phyloP scores from a whole-genome alignment of 2,888 invertebrate species.

The Drosophila tanythrix region DNA sequence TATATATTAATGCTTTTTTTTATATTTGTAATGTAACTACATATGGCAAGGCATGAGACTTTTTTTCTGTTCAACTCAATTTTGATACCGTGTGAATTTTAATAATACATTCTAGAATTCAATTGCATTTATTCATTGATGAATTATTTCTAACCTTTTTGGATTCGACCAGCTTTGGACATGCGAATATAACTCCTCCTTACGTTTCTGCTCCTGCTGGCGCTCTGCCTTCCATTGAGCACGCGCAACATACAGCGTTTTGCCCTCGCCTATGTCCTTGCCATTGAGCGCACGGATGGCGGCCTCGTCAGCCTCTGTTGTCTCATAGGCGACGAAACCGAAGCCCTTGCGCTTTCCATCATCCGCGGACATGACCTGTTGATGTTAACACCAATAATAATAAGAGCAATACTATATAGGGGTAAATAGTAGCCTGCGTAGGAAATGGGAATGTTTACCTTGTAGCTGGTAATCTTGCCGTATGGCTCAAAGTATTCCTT shows the following conservation, averaged over 20 bases:
- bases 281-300: constrained; percentile 97
- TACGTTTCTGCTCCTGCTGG: constrained; percentile 97
- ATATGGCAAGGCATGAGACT: constrained; percentile 47
- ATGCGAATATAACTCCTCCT: constrained; percentile 88
- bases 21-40: constrained; percentile 26
- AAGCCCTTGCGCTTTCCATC: constrained; percentile 98
- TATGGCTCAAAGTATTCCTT: constrained; percentile 96
- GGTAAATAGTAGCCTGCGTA: neutral
- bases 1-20: constrained; percentile 29
- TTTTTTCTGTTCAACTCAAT: constrained; percentile 59
- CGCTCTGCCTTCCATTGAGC: constrained; percentile 99
- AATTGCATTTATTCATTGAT: constrained; percentile 34
- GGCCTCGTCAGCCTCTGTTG: constrained; percentile 97
- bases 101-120: constrained; percentile 42
- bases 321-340: constrained; percentile 99
- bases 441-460: constrained; percentile 86
- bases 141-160: constrained; percentile 25
- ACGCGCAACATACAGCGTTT: constrained; percentile 95
- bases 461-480: constrained; percentile 96
- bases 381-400: neutral
- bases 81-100: constrained; percentile 59
- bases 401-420: neutral
- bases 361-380: constrained; percentile 92
- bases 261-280: constrained; percentile 93
- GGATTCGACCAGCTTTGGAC: too few relatives aligned